Base-by-base conservation (phyloP, 2,888 invertebrate genomes). In the Noctua fimbriata region DNA sequence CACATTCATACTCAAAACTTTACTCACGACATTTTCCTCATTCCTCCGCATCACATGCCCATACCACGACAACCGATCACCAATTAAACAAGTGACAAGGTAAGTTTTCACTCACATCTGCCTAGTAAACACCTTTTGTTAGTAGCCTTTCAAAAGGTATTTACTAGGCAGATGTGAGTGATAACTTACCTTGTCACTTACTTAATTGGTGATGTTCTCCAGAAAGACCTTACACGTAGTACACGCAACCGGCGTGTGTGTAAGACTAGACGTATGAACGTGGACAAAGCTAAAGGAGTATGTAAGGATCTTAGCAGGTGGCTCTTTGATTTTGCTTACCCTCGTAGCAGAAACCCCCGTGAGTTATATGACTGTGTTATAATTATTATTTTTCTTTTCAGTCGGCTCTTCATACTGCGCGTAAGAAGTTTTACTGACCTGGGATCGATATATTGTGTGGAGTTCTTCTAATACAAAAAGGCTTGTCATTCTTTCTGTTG, bases 331-430 rank as follows among this genome's bases (percentile, higher is more conserved):
- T n/a, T 67, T 16, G n/a, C 16, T 0, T 44, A 67, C n/a, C 16
- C 14, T 16, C n/a, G 16, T n/a, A 9, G 24, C 1, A 12, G 12
- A 65, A 36, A 65, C n/a, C n/a, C 2, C 28, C 12, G 14, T 28
- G 66, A 67, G 1, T 10, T 36, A 21, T 36, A 5, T 24, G 21
- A n/a, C 41, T 16, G 3, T 44, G n/a, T 14, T 66, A n/a, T 67
- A 66, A 67, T 67, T n/a, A 32, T 72, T 55, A 10, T 76, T 75
- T 5, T 12, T 63, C 9, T 76, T 83, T 84, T 75, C 85, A 82
- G 85, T 82, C 78, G 14, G 47, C 49, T 32, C 85, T 85, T n/a
- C 49, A 63, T 41, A 55, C 65, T 24, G 65, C n/a, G 6, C 21
- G 66, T 79, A 55, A 71, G 63, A 55, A 63, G 18, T 49, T 49